These are phyloP conservation scores for Thymelicus sylvestris DNA, from an alignment of 2,888 invertebrate species.

Conservation along the genomic window DNA sequence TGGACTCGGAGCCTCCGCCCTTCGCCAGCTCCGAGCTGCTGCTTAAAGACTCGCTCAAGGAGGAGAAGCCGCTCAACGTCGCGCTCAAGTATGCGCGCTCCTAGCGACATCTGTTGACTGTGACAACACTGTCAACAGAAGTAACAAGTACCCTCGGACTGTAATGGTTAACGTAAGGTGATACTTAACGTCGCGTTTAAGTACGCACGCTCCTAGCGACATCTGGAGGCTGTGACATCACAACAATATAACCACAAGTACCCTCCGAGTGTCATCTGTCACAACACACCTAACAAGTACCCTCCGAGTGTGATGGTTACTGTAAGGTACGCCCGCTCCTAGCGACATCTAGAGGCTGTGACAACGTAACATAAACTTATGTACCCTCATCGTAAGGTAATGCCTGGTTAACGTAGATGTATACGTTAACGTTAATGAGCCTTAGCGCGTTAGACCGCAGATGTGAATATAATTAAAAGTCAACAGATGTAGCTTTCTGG, in stretches of 20 bases:
- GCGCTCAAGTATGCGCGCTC: slow-evolving; percentile 74
- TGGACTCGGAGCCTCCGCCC: slow-evolving; percentile 44
- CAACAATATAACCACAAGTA: slow-evolving; percentile 51
- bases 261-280: slow-evolving; percentile 37
- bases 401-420: no score
- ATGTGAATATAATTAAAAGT: no score
- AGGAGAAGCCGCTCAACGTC: slow-evolving; percentile 70
- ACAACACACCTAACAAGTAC: slow-evolving; percentile 51
- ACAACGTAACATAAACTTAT: not conserved
- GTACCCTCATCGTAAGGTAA: no score
- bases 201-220: slow-evolving; percentile 58
- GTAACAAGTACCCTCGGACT: no score
- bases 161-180: no score
- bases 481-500: no score
- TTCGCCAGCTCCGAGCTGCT: slow-evolving; percentile 61
- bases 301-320: slow-evolving; percentile 35
- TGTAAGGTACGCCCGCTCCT: slow-evolving; percentile 52
- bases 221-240: no score
- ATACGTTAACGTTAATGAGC: no score
- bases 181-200: no score
- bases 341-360: slow-evolving; percentile 44
- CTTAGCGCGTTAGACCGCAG: no score
- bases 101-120: slow-evolving; percentile 48
- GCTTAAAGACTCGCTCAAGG: slow-evolving; percentile 70
- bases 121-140: not conserved